Evolutionary conservation across 2,113 vertebrate genomes (phyloP).

Genomic region (Heloderma charlesbogerti): DNA sequence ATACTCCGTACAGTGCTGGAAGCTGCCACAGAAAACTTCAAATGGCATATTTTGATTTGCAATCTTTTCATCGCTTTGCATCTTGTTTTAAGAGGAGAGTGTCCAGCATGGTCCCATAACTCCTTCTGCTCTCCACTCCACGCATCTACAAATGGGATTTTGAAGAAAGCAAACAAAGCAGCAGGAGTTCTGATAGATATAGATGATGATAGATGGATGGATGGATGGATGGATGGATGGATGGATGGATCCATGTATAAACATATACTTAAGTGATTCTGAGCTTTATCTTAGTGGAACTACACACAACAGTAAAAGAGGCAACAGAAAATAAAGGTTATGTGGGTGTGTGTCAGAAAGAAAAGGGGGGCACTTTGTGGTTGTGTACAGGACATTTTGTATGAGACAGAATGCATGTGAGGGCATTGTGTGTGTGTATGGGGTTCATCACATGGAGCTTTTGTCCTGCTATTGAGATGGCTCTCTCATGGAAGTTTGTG

Average conservation of each 20-base stretch:
- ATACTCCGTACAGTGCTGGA: constrained; percentile 56
- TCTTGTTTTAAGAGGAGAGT: constrained; percentile 61
- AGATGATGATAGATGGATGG: constrained; percentile 37
- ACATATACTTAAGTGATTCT: constrained; percentile 36
- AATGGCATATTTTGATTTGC: constrained; percentile 73
- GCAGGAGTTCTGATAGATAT: constrained; percentile 34
- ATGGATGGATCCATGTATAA: constrained; percentile 46
- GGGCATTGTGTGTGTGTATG: too few species aligned
- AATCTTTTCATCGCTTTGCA: constrained; percentile 63
- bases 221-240: too few species aligned
- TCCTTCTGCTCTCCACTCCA: constrained; percentile 48
- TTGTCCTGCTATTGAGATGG: too few species aligned
- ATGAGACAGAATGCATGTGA: background rate
- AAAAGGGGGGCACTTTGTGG: too few species aligned
- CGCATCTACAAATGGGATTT: constrained; percentile 44
- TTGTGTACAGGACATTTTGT: background rate
- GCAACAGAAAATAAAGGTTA: background rate
- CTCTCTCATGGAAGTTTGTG: too few species aligned
- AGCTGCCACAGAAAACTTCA: constrained; percentile 68
- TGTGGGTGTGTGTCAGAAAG: constrained; percentile 1
- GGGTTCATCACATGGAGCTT: too few species aligned
- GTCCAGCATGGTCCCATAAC: constrained; percentile 47
- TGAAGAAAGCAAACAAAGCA: constrained; percentile 51
- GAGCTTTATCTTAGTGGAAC: constrained; percentile 39
- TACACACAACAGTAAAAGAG: background rate